Evolutionary conservation across 2,888 invertebrate species (phyloP), one percentile per base, ranked within the genome.

Genomic region (Gryllus longicercus): DNA sequence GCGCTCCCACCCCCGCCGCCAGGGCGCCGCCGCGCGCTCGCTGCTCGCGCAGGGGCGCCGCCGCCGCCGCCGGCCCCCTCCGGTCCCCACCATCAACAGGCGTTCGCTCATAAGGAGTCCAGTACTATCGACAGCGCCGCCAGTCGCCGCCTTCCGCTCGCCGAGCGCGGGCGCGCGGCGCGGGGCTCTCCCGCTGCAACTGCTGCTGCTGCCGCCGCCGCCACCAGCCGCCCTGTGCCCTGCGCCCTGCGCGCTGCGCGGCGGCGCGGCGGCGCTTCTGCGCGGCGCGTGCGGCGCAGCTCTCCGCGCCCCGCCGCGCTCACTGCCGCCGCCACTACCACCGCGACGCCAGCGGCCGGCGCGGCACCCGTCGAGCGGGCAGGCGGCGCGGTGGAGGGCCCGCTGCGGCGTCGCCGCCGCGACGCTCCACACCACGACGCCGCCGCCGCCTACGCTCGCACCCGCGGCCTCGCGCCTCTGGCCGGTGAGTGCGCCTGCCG

Each of bases 41-140:
- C 38, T 38, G 38, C 16, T 63, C 14, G 16, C 63, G 16, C 63
- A n/a, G 16, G 11, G 2, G 3, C 18, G 16, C 63, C 16, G 16
- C 63, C 63, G 63, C 14, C 14, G 63, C 16, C 16, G 16, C n/a
- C 63, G 16, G n/a, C n/a, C 63, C 63, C 63, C 14, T 63, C n/a
- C 63, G 16, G 63, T 63, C 63, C 63, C 63, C 63, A 63, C 63
- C 63, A 63, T 63, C 63, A 63, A 63, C 63, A 63, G 63, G 63
- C 63, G 63, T 38, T 38, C 63, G 63, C 63, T 63, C 63, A 63
- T 63, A 63, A 63, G 63, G n/a, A 63, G 63, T 63, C 63, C 63
- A 63, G 63, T 63, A 63, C 63, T 63, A 63, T 63, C 63, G 63
- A 63, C 63, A 63, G 63, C 63, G 63, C 16, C 63, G n/a, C 63